Evolutionary conservation across 2,888 invertebrate species (phyloP), one percentile per base, ranked within the genome.

Genomic region (Tryphoninae sp.): DNA sequence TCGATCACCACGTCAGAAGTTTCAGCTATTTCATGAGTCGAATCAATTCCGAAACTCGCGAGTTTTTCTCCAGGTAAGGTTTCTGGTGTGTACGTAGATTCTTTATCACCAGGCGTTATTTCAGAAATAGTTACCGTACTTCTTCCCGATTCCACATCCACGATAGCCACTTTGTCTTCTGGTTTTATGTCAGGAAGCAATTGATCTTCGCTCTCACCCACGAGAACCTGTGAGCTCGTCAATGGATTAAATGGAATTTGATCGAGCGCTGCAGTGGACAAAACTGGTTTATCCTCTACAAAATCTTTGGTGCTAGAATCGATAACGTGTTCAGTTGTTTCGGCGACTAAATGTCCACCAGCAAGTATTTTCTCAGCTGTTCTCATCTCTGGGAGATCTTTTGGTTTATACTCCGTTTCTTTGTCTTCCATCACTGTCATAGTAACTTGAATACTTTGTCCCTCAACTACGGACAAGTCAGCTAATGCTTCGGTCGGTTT

Each of bases 181-280:
- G 89, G 87, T 71, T 85, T 87, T 83, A 85, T 87, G 75, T 86
- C 85, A 3, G 88, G 86, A 19, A 87, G 81, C 19, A 94, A 89
- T 23, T 87, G 83, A 72, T 89, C 91, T 92, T 94, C 94, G 84
- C 90, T 93, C 88, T 95, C 94, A 26, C 92, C 93, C 42, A 92
- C 81, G 55, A 93, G 85, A 51, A 93, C 90, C 90, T 94, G 93
- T 26, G 92, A 93, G 88, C 93, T 93, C 84, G 93, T 92, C 71
- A 93, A 78, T 16, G 93, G 92, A 85, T 91, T 92, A 75, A 92
- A 91, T 22, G 91, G 87, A 65, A 93, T 86, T 23, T 93, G 92
- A 80, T 91, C 89, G 2, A 86, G 71, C 86, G 89, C 74, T 88
- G 87, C 89, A 84, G 87, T 23, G 86, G 88, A 87, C 3, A 87